Base-by-base conservation (phyloP, 2,113 vertebrate genomes). In the Ochotona curzoniae region DNA sequence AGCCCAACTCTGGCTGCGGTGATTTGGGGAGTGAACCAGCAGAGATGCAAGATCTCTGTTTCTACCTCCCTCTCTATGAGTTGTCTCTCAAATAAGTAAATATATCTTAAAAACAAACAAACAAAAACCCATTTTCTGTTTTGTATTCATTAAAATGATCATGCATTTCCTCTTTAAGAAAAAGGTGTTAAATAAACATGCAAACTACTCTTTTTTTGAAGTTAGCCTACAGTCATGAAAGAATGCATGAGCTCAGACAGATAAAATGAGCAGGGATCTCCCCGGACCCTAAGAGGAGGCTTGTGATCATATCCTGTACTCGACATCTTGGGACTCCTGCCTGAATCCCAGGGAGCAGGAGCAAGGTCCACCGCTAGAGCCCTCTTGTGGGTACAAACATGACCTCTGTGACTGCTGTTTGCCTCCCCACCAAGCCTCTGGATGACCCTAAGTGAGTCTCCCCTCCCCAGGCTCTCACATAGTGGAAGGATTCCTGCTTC, bases 91-190 rank as follows among this genome's bases (percentile, higher is more conserved):
- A 44, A 44, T 44, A 44, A 44, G 38, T 44, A 44, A 44, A 44
- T 44, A 44, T 44, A 47, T 4, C 66, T 73, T 60, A 44, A 44
- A 44, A 44, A 44, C 38, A 44, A 44, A 44, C 38, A 44, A 44
- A 44, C n/a, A n/a, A 30, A 25, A 69, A n/a, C 51, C 63, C 11
- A 3, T 57, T 15, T 57, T 57, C 54, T 15, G 15, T 57, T 57
- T 57, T 69, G 11, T 8, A n/a, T 81, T 92, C 78, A 35, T 35
- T 78, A 71, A 92, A 70, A 89, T 44, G 20, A 76, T 28, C 15
- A 38, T 44, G 35, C 66, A 78, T 76, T 61, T 95, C 74, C 88
- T 81, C 71, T 47, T 21, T 7, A 63, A 64, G 20, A 85, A 66
- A 26, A 66, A 26, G 84, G 64, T 47, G 12, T 70, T 81, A 35